Base-by-base conservation (phyloP, 2,888 invertebrate genomes). In the Thymelicus acteon region DNA sequence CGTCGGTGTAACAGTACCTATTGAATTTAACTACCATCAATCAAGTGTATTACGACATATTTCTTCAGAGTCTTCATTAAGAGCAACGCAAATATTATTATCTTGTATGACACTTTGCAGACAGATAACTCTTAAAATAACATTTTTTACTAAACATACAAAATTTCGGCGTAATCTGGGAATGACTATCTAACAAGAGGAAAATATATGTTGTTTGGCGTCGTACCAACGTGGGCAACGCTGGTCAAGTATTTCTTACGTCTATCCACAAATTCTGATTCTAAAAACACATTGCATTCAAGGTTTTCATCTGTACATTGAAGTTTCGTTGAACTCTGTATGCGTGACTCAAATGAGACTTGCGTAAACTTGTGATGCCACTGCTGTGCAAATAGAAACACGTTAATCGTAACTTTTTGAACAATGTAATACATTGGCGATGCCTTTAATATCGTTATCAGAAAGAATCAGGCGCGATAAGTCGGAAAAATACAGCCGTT, bases 401-500 rank as follows among this genome's bases (percentile, higher is more conserved):
- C 7, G 13, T 57, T 39, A 62, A 62, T 66, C 65, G 31, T 40
- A 44, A 37, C 24, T 44, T 24, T 24, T 6, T 24, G 54, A 58
- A 68, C 57, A 58, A 13, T 63, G 44, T 49, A 48, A 37, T 6
- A 10, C 39, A 4, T 64, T 31, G 44, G 62, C 47, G 47, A 62
- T 31, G 47, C 37, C 6, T 7, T 19, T 19, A 19, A 58, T 63
- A 69, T 69, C 69, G 8, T 61, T 6, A 58, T 19, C 47, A 58
- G 15, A 63, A 58, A 70, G 49, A 70, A 40, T 37, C 54, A 48
- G 67, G 75, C 75, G 74, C 68, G 86, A 86, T 87, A 86, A 82
- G 76, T 81, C 77, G 89, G 88, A 88, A 89, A 87, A 85, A 76
- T 82, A 85, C 85, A 64, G 73, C 67, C 77, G 75, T 54, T 74